Evolutionary conservation across 2,797 vertebrate species (phyloP).

Genomic region (Tiaroga cobitis): DNA sequence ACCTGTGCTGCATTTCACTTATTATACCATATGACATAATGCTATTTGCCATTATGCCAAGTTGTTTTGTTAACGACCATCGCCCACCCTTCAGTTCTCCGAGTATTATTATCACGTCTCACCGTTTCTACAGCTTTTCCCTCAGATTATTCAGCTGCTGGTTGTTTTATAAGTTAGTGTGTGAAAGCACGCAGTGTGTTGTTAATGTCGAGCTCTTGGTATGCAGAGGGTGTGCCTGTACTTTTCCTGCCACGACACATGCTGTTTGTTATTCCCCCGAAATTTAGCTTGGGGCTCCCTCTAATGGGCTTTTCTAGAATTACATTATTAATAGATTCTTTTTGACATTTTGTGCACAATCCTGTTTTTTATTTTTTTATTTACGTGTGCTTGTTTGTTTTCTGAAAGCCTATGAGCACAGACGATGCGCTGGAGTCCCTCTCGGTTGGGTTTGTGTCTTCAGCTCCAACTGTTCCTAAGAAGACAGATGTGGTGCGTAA

Average conservation of each 20-base stretch:
- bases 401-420: conserved; percentile 73
- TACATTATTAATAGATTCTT: background rate
- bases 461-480: conserved; percentile 57
- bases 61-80: background rate
- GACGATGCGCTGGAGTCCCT: conserved; percentile 76
- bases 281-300: conserved; percentile 57
- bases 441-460: conserved; percentile 68
- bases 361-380: background rate
- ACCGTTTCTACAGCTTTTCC: background rate
- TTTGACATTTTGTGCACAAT: background rate
- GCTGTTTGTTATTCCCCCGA: conserved; percentile 57
- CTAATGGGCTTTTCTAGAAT: conserved; percentile 65
- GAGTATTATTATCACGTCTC: background rate
- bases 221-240: conserved; percentile 76
- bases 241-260: conserved; percentile 64
- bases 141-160: background rate
- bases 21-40: too few species aligned
- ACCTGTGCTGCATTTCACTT: background rate
- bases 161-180: background rate
- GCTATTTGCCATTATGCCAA: too few species aligned
- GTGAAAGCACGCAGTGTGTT: conserved; percentile 10
- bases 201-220: conserved; percentile 50
- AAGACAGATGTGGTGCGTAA: conserved; percentile 63
- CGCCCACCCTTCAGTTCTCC: background rate
- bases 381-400: conserved; percentile 12